A percentile compares a stretch with the other conserved stretches of the same genome.
phyloP scores from a whole-genome alignment of 2,888 invertebrate genomes.

The Agrotis clavis region DNA sequence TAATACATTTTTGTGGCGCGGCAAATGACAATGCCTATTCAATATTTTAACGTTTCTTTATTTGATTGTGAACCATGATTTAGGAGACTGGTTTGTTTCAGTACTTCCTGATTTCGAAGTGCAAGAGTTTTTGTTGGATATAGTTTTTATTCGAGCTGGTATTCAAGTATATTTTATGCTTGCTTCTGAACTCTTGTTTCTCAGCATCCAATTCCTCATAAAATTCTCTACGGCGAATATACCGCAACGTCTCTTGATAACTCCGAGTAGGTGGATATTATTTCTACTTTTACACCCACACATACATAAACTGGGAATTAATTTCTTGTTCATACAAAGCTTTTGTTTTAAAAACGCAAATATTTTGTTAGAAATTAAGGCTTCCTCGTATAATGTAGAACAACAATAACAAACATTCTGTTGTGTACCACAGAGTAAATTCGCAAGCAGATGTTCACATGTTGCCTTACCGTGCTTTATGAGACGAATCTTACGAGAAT shows the following conservation, averaged over 20 bases:
- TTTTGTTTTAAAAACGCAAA: slow-evolving; percentile 57
- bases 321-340: slow-evolving; percentile 52
- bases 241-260: slow-evolving; percentile 37
- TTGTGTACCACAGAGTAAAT: slow-evolving; percentile 17
- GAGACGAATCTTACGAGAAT: neutral
- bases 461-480: slow-evolving; percentile 12
- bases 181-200: slow-evolving; percentile 43
- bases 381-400: slow-evolving; percentile 42
- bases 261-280: slow-evolving; percentile 30
- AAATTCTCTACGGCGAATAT: slow-evolving; percentile 42
- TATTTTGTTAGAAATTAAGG: slow-evolving; percentile 57
- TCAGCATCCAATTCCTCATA: slow-evolving; percentile 37
- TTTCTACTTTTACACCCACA: slow-evolving; percentile 37
- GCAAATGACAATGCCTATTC: slow-evolving; percentile 40
- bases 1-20: slow-evolving; percentile 36
- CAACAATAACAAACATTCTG: slow-evolving; percentile 46
- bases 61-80: slow-evolving; percentile 34
- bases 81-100: slow-evolving; percentile 28
- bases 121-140: slow-evolving; percentile 24
- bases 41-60: slow-evolving; percentile 51
- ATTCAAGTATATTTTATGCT: slow-evolving; percentile 47
- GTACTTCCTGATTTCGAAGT: slow-evolving; percentile 12
- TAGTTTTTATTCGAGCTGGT: slow-evolving; percentile 39
- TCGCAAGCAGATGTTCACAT: slow-evolving; percentile 11
- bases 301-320: slow-evolving; percentile 40